phyloP scores from a whole-genome alignment of 2,113 vertebrate genomes.

The Peromyscus polionotus region DNA sequence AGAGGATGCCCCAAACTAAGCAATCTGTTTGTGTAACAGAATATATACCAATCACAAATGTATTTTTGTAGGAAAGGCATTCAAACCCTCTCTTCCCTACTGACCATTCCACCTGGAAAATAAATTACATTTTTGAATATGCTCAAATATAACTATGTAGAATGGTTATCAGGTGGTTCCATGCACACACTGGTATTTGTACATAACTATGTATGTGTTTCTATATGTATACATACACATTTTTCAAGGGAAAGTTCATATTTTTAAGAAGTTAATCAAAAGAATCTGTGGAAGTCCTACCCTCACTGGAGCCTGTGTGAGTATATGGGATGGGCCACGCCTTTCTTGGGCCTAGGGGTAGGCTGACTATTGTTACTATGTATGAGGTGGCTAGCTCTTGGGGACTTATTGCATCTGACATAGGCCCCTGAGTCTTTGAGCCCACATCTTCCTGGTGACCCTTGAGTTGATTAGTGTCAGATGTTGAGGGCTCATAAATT shows the following conservation, averaged over 20 bases:
- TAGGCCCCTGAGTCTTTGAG: neutral
- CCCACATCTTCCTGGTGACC: neutral
- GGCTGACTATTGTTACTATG: accelerated
- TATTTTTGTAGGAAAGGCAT: conserved; percentile 48
- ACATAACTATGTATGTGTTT: neutral
- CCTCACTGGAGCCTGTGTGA: neutral
- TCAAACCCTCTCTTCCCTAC: conserved; percentile 39
- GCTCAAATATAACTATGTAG: conserved; percentile 42
- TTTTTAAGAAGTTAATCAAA: conserved; percentile 40
- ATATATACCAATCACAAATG: neutral
- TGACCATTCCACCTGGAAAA: conserved; percentile 52
- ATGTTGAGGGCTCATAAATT: neutral
- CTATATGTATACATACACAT: neutral
- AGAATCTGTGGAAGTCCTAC: neutral
- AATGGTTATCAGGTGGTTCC: neutral
- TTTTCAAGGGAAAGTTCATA: neutral
- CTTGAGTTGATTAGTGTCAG: too few species aligned
- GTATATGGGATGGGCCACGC: neutral
- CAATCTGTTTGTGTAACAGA: conserved; percentile 27
- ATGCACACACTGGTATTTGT: neutral
- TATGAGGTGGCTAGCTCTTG: neutral
- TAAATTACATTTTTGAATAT: conserved; percentile 56
- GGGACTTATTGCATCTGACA: neutral
- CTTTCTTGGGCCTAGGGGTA: neutral
- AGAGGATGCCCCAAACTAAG: neutral